These are phyloP conservation scores for Siderastrea radians DNA, from an alignment of 92 coral and sea anemone species.

Conservation along the genomic window DNA sequence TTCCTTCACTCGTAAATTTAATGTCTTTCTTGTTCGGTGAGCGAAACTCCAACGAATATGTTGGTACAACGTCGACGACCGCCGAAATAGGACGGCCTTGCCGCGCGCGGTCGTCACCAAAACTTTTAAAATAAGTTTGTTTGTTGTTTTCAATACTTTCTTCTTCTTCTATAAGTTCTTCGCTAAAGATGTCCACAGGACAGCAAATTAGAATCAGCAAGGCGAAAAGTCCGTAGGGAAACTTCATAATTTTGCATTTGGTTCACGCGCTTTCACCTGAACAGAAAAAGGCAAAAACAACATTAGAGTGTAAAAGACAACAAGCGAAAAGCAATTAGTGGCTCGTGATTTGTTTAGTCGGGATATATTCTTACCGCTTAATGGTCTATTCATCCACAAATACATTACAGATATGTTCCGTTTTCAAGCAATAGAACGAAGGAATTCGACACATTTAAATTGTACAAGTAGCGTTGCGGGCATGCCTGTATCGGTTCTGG, in stretches of 20 bases:
- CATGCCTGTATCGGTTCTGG: constrained; percentile 60
- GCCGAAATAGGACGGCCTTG: constrained; percentile 74
- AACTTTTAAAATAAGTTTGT: constrained; percentile 31
- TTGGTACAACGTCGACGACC: constrained; percentile 78
- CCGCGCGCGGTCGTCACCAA: constrained; percentile 51
- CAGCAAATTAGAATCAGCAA: neutral
- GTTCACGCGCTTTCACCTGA: constrained; percentile 67
- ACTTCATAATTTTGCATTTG: constrained; percentile 51
- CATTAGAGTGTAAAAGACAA: constrained; percentile 74
- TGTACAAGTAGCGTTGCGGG: constrained; percentile 25
- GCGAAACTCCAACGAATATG: constrained; percentile 85
- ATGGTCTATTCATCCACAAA: constrained; percentile 35
- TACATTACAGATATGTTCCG: neutral
- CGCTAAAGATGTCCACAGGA: neutral
- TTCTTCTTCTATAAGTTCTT: neutral
- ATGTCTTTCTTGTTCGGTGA: constrained; percentile 79
- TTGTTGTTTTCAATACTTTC: constrained; percentile 48
- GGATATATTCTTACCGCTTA: constrained; percentile 58
- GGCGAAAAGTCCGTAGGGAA: constrained; percentile 12
- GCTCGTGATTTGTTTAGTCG: constrained; percentile 72
- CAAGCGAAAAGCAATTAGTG: constrained; percentile 85
- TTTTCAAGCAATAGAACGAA: constrained; percentile 3
- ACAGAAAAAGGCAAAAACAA: constrained; percentile 67
- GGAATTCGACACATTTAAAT: constrained; percentile 39
- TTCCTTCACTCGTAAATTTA: constrained; percentile 93